phyloP scores from a whole-genome alignment of 2,113 vertebrate species.

The Fregetta grallaria region DNA sequence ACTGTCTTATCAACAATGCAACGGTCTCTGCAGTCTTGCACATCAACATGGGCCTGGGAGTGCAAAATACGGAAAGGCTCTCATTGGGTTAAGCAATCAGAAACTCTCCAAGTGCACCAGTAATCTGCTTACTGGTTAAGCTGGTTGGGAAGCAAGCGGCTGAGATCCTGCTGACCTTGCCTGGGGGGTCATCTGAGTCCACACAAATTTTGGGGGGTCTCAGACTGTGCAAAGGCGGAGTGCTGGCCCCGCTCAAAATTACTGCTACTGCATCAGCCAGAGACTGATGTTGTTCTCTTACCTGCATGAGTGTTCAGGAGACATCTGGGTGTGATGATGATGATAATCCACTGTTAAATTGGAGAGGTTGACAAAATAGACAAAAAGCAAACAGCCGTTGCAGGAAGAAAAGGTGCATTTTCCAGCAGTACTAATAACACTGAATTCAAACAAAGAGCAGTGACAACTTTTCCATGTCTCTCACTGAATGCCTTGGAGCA shows the following conservation, averaged over 20 bases:
- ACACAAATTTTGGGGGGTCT: background rate
- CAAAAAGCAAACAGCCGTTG: background rate
- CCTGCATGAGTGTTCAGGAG: background rate
- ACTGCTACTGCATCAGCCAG: background rate
- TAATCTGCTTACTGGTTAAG: slow-evolving; percentile 55
- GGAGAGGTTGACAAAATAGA: background rate
- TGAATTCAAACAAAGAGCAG: background rate
- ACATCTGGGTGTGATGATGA: background rate
- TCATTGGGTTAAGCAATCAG: slow-evolving; percentile 32
- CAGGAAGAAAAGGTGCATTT: background rate
- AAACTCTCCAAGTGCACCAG: background rate
- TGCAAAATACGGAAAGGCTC: background rate
- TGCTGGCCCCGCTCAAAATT: background rate
- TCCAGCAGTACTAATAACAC: background rate
- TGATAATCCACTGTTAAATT: background rate
- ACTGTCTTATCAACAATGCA: background rate
- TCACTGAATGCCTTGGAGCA: background rate
- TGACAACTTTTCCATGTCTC: background rate
- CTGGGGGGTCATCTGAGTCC: background rate
- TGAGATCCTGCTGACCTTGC: slow-evolving; percentile 15
- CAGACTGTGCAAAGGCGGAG: background rate
- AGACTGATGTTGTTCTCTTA: background rate
- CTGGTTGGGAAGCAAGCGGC: background rate
- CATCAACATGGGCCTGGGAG: background rate
- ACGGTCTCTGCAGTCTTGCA: background rate